Evolutionary conservation across 2,888 invertebrate genomes (phyloP).

Genomic region (Octonoba sinensis): DNA sequence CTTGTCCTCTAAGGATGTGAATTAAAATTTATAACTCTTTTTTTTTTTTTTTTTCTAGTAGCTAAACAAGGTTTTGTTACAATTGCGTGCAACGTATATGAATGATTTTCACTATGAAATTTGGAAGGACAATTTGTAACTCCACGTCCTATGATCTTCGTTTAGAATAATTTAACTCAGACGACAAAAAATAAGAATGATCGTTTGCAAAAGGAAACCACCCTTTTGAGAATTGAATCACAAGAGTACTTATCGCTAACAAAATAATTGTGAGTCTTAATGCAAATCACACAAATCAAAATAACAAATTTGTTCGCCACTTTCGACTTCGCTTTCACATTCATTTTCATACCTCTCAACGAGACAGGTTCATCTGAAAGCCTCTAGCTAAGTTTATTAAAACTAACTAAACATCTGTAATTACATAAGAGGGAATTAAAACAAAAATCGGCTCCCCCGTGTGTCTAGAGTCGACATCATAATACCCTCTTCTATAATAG

Average conservation of each 20-base stretch:
- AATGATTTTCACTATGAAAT: no score
- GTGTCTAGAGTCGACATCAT: no score
- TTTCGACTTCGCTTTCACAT: slow-evolving; percentile 21
- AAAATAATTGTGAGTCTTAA: slow-evolving; percentile 39
- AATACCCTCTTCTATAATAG: slow-evolving; percentile 21
- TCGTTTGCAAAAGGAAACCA: no score
- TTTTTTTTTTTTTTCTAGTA: no score
- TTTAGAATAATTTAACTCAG: no score
- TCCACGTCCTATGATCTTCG: no score
- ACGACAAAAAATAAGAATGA: no score
- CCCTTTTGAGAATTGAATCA: slow-evolving; percentile 21
- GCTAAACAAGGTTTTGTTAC: no score
- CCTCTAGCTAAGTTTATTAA: slow-evolving; percentile 40
- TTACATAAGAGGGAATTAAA: slow-evolving; percentile 22
- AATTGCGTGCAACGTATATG: no score
- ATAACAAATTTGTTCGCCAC: slow-evolving; percentile 22
- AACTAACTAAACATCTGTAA: slow-evolving; percentile 44
- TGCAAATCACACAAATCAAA: slow-evolving; percentile 45
- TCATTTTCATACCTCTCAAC: slow-evolving; percentile 7
- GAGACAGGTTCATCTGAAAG: not conserved
- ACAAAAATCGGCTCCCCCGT: slow-evolving; percentile 18
- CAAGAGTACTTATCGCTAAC: slow-evolving; percentile 27
- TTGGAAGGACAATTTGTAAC: no score
- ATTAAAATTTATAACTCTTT: no score
- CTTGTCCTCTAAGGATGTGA: no score